phyloP scores from a whole-genome alignment of 2,113 vertebrate species.

The Bolborhynchus lineola region DNA sequence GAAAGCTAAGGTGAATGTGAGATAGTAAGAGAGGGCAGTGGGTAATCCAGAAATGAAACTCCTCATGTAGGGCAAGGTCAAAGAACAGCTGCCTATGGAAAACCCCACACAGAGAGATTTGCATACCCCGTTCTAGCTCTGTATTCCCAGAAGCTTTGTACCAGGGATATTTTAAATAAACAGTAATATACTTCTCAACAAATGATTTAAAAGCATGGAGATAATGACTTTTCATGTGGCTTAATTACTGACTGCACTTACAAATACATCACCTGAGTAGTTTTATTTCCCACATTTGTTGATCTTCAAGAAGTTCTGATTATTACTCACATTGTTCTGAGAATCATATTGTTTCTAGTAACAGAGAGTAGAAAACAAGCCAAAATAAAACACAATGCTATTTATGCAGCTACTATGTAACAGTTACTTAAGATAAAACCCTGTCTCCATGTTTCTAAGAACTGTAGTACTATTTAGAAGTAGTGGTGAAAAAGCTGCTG shows the following conservation, averaged over 20 bases:
- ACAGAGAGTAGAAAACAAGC: constrained; percentile 3
- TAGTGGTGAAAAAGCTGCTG: not conserved
- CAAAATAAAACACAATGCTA: not conserved
- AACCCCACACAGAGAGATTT: not conserved
- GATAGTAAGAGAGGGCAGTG: not conserved
- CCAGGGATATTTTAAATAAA: not conserved
- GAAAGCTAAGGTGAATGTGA: constrained; percentile 29
- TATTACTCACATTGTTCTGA: not conserved
- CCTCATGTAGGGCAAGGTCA: constrained; percentile 10
- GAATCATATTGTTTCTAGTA: constrained; percentile 10
- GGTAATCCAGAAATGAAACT: constrained; percentile 7
- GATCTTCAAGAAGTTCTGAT: constrained; percentile 37
- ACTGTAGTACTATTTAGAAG: not conserved
- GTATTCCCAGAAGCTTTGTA: not conserved
- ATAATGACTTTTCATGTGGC: not conserved
- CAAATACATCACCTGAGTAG: not conserved
- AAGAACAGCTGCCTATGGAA: constrained; percentile 17
- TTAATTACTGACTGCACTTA: not conserved
- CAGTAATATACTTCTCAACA: not conserved
- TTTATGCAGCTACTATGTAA: not conserved
- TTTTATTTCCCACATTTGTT: constrained; percentile 10
- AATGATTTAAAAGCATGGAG: not conserved
- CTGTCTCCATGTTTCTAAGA: constrained; percentile 21
- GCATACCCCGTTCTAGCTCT: not conserved
- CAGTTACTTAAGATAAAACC: not conserved